Evolutionary conservation across 2,888 invertebrate species (phyloP).

Genomic region (Patella depressa): DNA sequence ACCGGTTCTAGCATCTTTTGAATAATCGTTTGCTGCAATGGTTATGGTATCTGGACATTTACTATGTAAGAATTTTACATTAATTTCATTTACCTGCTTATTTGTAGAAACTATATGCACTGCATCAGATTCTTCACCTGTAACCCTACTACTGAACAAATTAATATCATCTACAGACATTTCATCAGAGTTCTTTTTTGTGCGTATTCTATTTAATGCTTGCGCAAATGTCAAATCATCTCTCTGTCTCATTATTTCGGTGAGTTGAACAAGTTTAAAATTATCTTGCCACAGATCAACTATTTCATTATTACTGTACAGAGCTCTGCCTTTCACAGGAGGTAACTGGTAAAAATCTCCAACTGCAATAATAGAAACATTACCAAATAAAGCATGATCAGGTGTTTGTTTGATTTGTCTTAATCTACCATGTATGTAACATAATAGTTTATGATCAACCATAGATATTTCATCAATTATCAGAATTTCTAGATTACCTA

Average conservation of each 20-base stretch:
- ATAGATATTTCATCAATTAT: constrained; percentile 29
- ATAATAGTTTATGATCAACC: constrained; percentile 14
- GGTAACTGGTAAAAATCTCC: constrained; percentile 29
- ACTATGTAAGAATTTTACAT: constrained; percentile 18
- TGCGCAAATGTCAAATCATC: constrained; percentile 25
- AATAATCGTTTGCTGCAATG: constrained; percentile 27
- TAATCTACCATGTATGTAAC: constrained; percentile 23
- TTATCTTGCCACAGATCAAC: constrained; percentile 28
- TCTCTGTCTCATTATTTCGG: constrained; percentile 31
- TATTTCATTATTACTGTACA: background rate
- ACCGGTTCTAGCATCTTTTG: constrained; percentile 25
- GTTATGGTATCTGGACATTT: constrained; percentile 13
- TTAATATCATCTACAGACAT: constrained; percentile 6
- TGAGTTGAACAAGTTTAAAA: constrained; percentile 27
- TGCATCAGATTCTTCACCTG: constrained; percentile 21
- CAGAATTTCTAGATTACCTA: constrained; percentile 16
- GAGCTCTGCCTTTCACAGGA: constrained; percentile 25
- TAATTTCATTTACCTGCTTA: constrained; percentile 26
- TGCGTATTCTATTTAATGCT: constrained; percentile 26
- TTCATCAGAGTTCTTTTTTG: constrained; percentile 19
- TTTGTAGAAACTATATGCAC: constrained; percentile 33
- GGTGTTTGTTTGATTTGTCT: constrained; percentile 22
- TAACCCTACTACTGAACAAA: constrained; percentile 19
- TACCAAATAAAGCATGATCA: constrained; percentile 8
- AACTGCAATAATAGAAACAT: background rate